These are phyloP conservation scores for Mesorhabditis sp. DNA, from an alignment of 2,888 invertebrate genomes.

Conservation along the genomic window DNA sequence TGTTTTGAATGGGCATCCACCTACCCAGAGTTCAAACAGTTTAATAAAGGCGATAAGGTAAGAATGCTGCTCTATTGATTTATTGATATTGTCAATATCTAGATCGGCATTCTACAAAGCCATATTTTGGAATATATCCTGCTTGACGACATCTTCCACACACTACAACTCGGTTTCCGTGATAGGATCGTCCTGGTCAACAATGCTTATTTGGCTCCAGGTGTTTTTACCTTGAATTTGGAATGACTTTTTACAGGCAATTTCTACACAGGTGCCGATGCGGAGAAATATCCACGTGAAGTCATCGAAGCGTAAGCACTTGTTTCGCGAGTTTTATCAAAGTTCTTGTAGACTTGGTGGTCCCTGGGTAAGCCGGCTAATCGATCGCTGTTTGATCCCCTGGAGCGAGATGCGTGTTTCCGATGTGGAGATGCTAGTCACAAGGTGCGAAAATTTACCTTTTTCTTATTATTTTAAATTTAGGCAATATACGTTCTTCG, in stretches of 20 bases:
- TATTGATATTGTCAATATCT: neutral
- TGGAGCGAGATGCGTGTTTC: neutral
- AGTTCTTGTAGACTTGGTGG: neutral
- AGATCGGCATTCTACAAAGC: constrained; percentile 28
- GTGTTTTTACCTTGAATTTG: neutral
- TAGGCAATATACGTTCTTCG: neutral
- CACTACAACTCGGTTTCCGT: constrained; percentile 39
- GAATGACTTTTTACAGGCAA: neutral
- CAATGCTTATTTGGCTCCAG: constrained; percentile 1
- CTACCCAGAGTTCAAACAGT: constrained; percentile 43
- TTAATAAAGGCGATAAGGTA: constrained; percentile 49
- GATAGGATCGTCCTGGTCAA: constrained; percentile 28
- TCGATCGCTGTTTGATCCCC: neutral
- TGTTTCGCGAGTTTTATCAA: neutral
- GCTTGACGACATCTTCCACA: constrained; percentile 53
- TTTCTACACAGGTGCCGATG: constrained; percentile 4
- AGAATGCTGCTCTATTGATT: neutral
- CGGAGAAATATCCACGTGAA: neutral
- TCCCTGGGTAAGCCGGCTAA: neutral
- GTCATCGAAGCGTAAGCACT: neutral
- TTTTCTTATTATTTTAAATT: neutral
- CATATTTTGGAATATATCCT: constrained; percentile 49
- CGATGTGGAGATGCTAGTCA: neutral
- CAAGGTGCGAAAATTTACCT: neutral
- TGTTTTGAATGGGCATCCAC: constrained; percentile 56